Evolutionary conservation across 2,113 vertebrate species (phyloP).

Genomic region (Spheniscus mendiculus): DNA sequence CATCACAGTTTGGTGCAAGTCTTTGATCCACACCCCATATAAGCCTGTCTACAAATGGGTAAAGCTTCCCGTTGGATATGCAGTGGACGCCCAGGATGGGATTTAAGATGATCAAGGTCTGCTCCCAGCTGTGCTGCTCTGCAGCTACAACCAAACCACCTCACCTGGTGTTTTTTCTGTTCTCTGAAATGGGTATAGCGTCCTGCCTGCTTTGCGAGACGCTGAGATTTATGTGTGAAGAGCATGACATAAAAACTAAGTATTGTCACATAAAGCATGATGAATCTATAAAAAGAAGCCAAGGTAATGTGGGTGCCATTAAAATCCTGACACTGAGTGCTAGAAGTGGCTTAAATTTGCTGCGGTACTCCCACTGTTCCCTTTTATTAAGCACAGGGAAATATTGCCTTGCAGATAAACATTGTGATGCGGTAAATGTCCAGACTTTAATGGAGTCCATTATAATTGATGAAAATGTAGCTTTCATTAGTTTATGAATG

Average conservation of each 20-base stretch:
- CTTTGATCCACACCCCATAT: not conserved
- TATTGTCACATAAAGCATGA: not conserved
- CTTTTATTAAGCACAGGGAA: not conserved
- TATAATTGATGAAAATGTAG: constrained; percentile 34
- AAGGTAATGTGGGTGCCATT: not conserved
- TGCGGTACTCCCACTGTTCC: not conserved
- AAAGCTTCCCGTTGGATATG: not conserved
- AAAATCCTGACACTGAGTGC: not conserved
- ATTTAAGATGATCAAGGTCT: not conserved
- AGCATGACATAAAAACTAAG: not conserved
- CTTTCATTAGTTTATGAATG: constrained; percentile 52
- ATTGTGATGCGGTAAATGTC: not conserved
- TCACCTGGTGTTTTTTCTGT: not conserved
- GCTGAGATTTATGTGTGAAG: not conserved
- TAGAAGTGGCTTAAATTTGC: constrained; percentile 1
- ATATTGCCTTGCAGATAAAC: constrained; percentile 15
- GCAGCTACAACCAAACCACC: not conserved
- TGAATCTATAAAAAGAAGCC: not conserved
- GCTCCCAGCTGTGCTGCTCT: not conserved
- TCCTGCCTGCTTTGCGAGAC: not conserved
- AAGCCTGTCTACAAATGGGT: not conserved
- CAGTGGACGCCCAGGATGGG: not conserved
- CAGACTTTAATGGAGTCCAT: constrained; percentile 23
- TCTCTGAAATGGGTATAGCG: not conserved
- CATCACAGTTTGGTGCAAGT: not conserved